Evolutionary conservation across 2,113 vertebrate genomes (phyloP).

Genomic region (Cololabis saira): DNA sequence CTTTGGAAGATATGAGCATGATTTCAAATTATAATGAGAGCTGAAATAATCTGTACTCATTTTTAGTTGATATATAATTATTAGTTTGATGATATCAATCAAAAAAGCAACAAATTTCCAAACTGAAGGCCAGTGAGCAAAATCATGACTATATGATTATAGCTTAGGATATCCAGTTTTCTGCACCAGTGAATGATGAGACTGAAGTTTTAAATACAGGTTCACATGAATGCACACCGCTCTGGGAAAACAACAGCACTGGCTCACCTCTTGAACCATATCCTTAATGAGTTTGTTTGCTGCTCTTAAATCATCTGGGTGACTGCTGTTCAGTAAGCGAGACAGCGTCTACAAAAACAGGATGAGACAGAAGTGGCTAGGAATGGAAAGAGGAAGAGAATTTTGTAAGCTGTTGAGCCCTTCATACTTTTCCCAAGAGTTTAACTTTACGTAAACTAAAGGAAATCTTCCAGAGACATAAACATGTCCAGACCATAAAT

Average conservation of each 20-base stretch:
- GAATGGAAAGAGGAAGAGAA: conserved; percentile 40
- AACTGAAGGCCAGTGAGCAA: too few relatives aligned
- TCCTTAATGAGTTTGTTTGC: conserved; percentile 99
- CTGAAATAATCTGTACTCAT: too few relatives aligned
- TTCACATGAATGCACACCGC: not conserved
- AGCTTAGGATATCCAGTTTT: too few relatives aligned
- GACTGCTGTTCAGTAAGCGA: conserved; percentile 93
- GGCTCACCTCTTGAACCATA: conserved; percentile 96
- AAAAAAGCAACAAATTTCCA: too few relatives aligned
- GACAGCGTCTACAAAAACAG: conserved; percentile 88
- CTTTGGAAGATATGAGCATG: too few relatives aligned
- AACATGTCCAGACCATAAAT: too few relatives aligned
- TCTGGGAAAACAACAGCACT: not conserved
- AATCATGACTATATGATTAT: too few relatives aligned
- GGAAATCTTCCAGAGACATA: not conserved
- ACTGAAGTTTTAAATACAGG: too few relatives aligned
- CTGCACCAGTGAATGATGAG: too few relatives aligned
- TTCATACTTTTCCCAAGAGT: conserved; percentile 5
- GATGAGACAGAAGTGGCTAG: conserved; percentile 30
- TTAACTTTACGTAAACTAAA: not conserved
- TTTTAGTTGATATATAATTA: too few relatives aligned
- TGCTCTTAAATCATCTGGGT: conserved; percentile 94
- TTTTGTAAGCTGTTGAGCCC: conserved; percentile 25
- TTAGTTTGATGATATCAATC: too few relatives aligned
- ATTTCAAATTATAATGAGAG: too few relatives aligned